Percentiles rank a stretch among this genome's conserved stretches.
Conservation (phyloP, 2,888 invertebrate species). For the Oxytorus armatus region DNA sequence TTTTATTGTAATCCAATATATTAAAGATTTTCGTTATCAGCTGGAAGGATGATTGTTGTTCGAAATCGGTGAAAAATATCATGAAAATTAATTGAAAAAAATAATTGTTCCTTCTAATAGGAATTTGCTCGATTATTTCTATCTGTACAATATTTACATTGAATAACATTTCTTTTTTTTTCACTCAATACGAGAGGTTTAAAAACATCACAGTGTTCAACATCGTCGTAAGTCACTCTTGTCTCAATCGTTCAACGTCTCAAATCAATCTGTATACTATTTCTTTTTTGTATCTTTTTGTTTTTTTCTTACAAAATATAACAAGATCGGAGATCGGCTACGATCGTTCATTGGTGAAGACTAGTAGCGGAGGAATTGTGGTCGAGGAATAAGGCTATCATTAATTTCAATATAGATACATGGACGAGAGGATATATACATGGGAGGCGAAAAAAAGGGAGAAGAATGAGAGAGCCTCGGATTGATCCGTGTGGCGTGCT, state of each 20-base stretch:
- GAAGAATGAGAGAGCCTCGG: constrained; percentile 50
- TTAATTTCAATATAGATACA: constrained; percentile 70
- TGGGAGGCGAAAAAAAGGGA: constrained; percentile 10
- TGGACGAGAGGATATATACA: constrained; percentile 21
- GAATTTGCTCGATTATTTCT: no score
- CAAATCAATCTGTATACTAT: no score
- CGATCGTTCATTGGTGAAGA: constrained; percentile 27
- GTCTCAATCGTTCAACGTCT: no score
- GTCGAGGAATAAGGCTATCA: constrained; percentile 67
- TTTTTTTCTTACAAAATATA: constrained; percentile 53
- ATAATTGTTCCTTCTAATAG: background rate
- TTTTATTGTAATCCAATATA: no score
- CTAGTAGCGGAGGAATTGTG: constrained; percentile 50
- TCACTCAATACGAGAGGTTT: no score
- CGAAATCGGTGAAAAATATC: background rate
- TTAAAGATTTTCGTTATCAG: background rate
- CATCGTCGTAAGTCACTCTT: no score
- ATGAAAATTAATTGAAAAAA: background rate
- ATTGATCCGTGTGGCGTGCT: constrained; percentile 67
- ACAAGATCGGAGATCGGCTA: background rate
- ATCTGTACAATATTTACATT: no score
- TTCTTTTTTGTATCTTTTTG: background rate
- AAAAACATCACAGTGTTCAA: no score
- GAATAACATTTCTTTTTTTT: no score
- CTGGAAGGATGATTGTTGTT: background rate